Conservation (phyloP, 2,113 vertebrate genomes). For the Notechis scutatus region DNA sequence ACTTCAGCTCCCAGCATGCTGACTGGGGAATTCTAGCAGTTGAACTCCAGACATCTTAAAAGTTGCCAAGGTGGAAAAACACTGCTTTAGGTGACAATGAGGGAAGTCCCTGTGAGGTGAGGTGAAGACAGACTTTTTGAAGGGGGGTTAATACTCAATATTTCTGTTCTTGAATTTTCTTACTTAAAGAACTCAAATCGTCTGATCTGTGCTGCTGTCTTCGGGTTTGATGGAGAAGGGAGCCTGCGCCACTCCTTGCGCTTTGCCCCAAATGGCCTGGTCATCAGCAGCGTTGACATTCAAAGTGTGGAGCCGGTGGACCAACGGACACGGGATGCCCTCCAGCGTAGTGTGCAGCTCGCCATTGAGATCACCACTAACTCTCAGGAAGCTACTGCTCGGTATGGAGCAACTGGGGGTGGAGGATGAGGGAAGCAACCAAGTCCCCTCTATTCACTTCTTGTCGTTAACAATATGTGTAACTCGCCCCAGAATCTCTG, state of each 20-base stretch:
- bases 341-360: conserved; percentile 89
- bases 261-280: conserved; percentile 81
- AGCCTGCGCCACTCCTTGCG: conserved; percentile 65
- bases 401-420: conserved; percentile 52
- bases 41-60: background rate
- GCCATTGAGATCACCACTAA: conserved; percentile 94
- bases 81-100: background rate
- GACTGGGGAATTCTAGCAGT: background rate
- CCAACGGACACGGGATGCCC: conserved; percentile 83
- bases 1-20: background rate
- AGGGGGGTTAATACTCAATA: background rate
- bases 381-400: conserved; percentile 86
- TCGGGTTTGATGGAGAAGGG: conserved; percentile 80
- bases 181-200: conserved; percentile 79
- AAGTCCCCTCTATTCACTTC: background rate
- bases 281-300: conserved; percentile 88
- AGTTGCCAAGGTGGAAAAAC: background rate
- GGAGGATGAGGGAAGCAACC: too few relatives aligned
- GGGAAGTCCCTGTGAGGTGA: background rate
- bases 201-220: conserved; percentile 86
- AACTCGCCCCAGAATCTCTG: background rate
- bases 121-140: background rate
- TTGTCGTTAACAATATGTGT: background rate
- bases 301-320: conserved; percentile 90
- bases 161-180: background rate